phyloP scores from a whole-genome alignment of 2,113 vertebrate genomes.

The Anarhynchus alexandrinus region DNA sequence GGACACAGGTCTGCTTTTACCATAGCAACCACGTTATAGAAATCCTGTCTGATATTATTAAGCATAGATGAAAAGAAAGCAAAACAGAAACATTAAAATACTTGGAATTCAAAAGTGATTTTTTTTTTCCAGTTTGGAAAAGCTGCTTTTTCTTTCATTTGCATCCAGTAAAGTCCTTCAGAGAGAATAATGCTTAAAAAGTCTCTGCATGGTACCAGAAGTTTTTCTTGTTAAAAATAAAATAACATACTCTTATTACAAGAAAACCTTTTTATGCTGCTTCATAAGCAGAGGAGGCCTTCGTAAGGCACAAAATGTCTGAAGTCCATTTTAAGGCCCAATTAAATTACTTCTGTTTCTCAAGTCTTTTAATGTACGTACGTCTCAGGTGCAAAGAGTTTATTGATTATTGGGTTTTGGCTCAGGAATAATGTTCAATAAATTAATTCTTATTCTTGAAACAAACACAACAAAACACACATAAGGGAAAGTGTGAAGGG shows the following conservation, averaged over 20 bases:
- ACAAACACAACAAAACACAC: not conserved
- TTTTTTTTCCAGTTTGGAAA: not conserved
- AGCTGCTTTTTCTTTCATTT: constrained; percentile 29
- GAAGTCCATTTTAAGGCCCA: not conserved
- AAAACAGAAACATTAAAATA: constrained; percentile 37
- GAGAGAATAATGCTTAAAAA: constrained; percentile 10
- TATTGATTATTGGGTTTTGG: not conserved
- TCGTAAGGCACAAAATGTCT: not conserved
- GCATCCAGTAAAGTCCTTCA: not conserved
- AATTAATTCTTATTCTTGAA: not conserved
- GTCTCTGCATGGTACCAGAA: not conserved
- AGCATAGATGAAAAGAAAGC: constrained; percentile 11
- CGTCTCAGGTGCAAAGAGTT: not conserved
- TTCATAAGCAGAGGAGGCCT: not conserved
- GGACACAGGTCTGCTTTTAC: constrained; percentile 21
- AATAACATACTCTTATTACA: not conserved
- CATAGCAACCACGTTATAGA: constrained; percentile 22
- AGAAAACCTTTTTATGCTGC: not conserved
- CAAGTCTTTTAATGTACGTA: not conserved
- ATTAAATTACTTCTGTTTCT: not conserved
- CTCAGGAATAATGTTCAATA: not conserved
- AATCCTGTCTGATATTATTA: constrained; percentile 17
- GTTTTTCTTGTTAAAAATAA: constrained; percentile 16
- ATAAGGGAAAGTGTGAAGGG: fast-evolving
- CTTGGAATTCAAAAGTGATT: not conserved